Evolutionary conservation across 1,140 invertebrate species (phyloP).

Genomic region (Latrodectus geometricus): DNA sequence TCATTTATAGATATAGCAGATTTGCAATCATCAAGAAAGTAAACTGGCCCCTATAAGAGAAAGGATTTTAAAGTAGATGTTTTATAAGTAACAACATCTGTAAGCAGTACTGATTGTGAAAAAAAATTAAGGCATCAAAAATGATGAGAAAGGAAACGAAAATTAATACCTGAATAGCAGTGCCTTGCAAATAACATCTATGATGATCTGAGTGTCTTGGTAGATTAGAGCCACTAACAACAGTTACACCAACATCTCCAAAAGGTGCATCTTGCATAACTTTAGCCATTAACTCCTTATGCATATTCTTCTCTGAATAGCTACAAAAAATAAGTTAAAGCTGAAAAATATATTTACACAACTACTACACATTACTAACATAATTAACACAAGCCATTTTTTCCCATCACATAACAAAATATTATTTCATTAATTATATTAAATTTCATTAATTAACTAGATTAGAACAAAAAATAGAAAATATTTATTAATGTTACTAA

Average conservation of each 20-base stretch:
- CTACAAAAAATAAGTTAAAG: neutral
- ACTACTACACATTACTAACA: no score
- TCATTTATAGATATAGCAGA: constrained; percentile 71
- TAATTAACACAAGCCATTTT: no score
- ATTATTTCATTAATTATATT: no score
- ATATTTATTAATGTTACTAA: no score
- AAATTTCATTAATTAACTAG: no score
- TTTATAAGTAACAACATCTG: neutral
- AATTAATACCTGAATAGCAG: constrained; percentile 68
- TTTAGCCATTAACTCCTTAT: constrained; percentile 45
- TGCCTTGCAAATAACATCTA: constrained; percentile 67
- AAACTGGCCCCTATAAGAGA: constrained; percentile 69
- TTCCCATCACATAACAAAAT: no score
- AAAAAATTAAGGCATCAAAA: neutral
- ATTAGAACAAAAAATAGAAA: no score
- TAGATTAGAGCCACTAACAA: constrained; percentile 70
- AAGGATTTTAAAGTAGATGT: no score
- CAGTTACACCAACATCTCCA: constrained; percentile 66
- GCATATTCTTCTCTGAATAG: neutral
- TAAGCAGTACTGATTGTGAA: neutral
- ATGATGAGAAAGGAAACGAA: neutral
- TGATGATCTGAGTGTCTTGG: constrained; percentile 71
- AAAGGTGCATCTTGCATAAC: constrained; percentile 30
- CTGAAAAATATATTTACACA: neutral
- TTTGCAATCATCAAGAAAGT: constrained; percentile 70